Conservation (phyloP, 2,113 vertebrate species). For the Casuarius casuarius region DNA sequence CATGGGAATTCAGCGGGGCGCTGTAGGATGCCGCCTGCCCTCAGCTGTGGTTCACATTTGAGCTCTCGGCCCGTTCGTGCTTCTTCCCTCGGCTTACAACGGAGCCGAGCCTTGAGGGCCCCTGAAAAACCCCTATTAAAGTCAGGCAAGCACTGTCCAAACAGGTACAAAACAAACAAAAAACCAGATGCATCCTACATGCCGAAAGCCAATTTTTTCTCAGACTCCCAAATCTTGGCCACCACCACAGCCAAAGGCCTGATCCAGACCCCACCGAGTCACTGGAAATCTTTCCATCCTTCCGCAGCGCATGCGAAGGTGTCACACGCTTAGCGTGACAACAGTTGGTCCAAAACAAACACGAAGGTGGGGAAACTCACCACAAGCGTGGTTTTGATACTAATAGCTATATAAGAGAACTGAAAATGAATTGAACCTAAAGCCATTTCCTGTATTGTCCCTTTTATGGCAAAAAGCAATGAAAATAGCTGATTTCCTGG, state of each 20-base stretch:
- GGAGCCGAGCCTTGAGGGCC: neutral
- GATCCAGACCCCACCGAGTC: neutral
- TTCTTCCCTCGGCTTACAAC: neutral
- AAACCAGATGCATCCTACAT: neutral
- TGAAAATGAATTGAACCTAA: neutral
- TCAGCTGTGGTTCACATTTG: neutral
- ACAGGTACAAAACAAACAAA: neutral
- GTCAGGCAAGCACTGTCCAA: neutral
- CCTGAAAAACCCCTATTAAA: too few relatives aligned
- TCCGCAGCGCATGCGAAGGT: neutral
- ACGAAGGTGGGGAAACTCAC: neutral
- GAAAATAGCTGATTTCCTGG: neutral
- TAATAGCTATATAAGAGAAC: neutral
- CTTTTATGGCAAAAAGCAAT: neutral
- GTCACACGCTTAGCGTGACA: accelerated
- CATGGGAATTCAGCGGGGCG: neutral
- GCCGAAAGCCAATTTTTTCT: neutral
- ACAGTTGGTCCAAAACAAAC: accelerated
- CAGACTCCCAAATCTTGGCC: neutral
- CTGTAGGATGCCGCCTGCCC: neutral
- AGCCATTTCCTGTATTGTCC: neutral
- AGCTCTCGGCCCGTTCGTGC: neutral
- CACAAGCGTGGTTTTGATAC: neutral
- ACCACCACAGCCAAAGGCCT: neutral
- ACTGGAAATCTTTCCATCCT: too few relatives aligned